These are phyloP conservation scores for Sminthurinus aureus DNA, from an alignment of 2,888 invertebrate species.

Conservation along the genomic window DNA sequence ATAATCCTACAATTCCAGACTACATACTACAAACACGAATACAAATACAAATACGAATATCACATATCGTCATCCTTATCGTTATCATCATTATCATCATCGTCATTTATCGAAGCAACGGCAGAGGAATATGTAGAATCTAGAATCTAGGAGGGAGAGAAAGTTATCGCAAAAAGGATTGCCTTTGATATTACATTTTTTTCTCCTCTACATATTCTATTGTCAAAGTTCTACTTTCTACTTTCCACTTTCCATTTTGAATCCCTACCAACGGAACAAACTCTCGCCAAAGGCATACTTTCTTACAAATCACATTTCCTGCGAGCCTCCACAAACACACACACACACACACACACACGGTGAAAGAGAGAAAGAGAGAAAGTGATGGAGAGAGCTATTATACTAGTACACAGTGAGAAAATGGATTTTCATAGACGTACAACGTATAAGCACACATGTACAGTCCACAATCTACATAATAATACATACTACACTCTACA, in stretches of 20 bases:
- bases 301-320: slow-evolving; percentile 1
- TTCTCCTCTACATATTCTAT: not conserved
- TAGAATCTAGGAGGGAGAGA: no score
- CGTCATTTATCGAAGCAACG: not conserved
- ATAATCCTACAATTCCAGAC: not conserved
- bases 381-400: no score
- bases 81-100: no score
- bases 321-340: not conserved
- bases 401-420: no score
- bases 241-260: not conserved
- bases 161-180: no score
- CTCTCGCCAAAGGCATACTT: not conserved
- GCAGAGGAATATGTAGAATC: not conserved
- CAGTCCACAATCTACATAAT: no score
- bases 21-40: not conserved
- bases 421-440: no score
- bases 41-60: no score
- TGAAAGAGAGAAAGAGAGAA: no score
- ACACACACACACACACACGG: not conserved
- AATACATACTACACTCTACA: no score
- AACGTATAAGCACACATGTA: no score
- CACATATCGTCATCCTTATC: no score
- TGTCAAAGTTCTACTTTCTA: not conserved
- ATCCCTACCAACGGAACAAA: not conserved
- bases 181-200: not conserved